Percentiles rank a stretch among this genome's conserved stretches.
phyloP scores from a whole-genome alignment of 2,113 vertebrate genomes.

The Sisor rabdophorus region DNA sequence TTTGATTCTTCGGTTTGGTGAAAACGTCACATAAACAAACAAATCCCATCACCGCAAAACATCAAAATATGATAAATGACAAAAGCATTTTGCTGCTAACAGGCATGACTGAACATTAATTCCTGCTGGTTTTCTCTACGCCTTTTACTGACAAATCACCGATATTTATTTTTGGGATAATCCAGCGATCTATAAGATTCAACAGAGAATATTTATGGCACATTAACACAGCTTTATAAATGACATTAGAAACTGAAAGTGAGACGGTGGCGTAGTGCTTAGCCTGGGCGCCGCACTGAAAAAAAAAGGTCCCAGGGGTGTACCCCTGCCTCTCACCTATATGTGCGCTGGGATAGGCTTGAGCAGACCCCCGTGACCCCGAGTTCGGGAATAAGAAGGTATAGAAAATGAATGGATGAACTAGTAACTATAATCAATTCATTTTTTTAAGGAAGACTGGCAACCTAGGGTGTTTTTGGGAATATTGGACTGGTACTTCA shows the following conservation, averaged over 20 bases:
- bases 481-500: no score
- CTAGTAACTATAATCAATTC: no score
- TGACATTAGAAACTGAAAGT: not conserved
- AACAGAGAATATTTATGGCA: not conserved
- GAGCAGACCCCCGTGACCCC: no score
- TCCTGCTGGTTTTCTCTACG: slow-evolving; percentile 37
- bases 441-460: no score
- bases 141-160: slow-evolving; percentile 65
- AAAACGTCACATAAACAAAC: not conserved
- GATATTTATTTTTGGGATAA: slow-evolving; percentile 45
- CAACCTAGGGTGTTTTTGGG: no score
- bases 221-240: not conserved
- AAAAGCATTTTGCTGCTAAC: not conserved
- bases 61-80: slow-evolving; percentile 7
- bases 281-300: no score
- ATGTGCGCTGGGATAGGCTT: no score
- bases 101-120: slow-evolving; percentile 1
- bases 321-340: no score
- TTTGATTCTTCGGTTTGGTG: not conserved
- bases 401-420: no score
- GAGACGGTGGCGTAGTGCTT: no score
- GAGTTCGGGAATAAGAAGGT: no score
- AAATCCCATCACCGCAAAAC: slow-evolving; percentile 6
- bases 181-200: not conserved
- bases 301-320: no score